Evolutionary conservation across 2,113 vertebrate genomes (phyloP).

Genomic region (Strix aluco): DNA sequence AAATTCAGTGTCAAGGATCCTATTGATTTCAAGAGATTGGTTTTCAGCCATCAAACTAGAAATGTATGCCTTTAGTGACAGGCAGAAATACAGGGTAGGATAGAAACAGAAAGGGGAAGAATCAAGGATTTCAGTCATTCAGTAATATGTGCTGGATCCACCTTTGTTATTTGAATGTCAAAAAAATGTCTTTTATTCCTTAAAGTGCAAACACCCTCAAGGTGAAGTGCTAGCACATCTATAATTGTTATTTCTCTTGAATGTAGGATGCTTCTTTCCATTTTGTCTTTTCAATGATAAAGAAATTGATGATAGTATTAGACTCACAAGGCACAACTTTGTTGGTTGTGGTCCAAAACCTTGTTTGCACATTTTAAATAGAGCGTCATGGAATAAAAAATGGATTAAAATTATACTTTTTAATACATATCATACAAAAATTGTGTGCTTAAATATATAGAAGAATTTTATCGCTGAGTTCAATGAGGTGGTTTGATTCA

Average conservation of each 20-base stretch:
- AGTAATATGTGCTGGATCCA: background rate
- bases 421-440: background rate
- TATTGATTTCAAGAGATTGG: constrained; percentile 2
- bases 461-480: background rate
- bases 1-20: background rate
- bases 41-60: background rate
- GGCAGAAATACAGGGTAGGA: background rate
- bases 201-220: background rate
- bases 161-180: background rate
- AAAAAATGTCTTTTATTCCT: background rate
- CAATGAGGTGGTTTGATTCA: background rate
- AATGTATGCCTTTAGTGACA: background rate
- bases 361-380: background rate
- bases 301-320: background rate
- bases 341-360: background rate
- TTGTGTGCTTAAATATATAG: background rate
- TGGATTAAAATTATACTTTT: background rate
- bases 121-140: background rate
- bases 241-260: background rate
- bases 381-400: background rate
- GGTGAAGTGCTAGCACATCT: background rate
- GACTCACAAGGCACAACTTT: background rate
- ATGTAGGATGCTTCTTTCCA: background rate
- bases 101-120: background rate
- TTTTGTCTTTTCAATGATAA: background rate